phyloP scores from a whole-genome alignment of 2,888 invertebrate species.

The Blastobasis adustella region DNA sequence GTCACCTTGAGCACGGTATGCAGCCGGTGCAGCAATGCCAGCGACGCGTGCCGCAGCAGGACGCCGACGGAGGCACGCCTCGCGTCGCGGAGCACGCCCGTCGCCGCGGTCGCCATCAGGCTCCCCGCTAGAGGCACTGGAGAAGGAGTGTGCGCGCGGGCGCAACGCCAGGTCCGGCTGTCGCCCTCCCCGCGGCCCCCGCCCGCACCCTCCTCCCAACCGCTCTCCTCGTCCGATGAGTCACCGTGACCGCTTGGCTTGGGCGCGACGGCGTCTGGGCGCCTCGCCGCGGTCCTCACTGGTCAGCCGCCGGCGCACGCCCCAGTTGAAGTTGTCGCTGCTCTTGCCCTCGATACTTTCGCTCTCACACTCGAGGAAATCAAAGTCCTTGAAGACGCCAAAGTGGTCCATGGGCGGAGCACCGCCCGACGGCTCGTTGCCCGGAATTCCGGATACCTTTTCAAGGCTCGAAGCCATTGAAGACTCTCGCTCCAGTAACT shows the following conservation, averaged over 20 bases:
- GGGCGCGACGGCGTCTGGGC: slow-evolving; percentile 21
- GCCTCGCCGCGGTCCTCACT: slow-evolving; percentile 78
- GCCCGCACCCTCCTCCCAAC: slow-evolving; percentile 80
- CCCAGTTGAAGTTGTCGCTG: slow-evolving; percentile 97
- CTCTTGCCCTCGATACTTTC: slow-evolving; percentile 98
- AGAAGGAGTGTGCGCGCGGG: slow-evolving; percentile 53
- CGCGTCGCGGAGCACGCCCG: slow-evolving; percentile 76
- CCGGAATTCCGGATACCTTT: slow-evolving; percentile 85
- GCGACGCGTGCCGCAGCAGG: slow-evolving; percentile 49
- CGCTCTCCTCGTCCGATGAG: slow-evolving; percentile 58
- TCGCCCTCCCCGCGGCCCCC: slow-evolving; percentile 30
- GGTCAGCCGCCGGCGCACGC: slow-evolving; percentile 88
- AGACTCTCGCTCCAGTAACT: slow-evolving; percentile 95
- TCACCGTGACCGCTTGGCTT: slow-evolving; percentile 53
- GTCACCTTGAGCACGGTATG: slow-evolving; percentile 83
- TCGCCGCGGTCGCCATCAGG: slow-evolving; percentile 48
- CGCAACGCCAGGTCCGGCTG: slow-evolving; percentile 39
- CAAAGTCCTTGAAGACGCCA: slow-evolving; percentile 98
- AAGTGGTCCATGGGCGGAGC: slow-evolving; percentile 87
- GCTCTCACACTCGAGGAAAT: slow-evolving; percentile 98
- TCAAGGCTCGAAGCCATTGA: slow-evolving; percentile 97
- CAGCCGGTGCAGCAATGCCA: slow-evolving; percentile 77
- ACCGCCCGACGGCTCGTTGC: slow-evolving; percentile 88
- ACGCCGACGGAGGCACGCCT: slow-evolving; percentile 79
- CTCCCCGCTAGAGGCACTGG: slow-evolving; percentile 60